Percentiles rank a stretch among this genome's conserved stretches.
Evolutionary conservation across 2,888 invertebrate genomes (phyloP).

Genomic region (Spialia ferax): DNA sequence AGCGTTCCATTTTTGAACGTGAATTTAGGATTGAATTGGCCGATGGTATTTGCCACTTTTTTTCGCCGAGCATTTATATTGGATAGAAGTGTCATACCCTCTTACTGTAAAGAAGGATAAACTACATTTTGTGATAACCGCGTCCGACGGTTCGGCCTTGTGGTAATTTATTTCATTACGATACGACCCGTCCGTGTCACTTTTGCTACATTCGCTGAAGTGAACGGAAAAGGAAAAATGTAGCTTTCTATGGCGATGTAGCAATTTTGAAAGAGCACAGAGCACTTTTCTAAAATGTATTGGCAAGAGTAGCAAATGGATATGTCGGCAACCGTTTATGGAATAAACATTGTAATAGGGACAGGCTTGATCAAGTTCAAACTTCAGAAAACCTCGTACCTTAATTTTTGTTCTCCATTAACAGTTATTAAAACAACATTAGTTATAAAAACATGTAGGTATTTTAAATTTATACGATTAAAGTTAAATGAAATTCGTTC

Average conservation of each 20-base stretch:
- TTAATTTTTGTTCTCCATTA: too few relatives aligned
- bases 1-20: too few relatives aligned
- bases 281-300: neutral
- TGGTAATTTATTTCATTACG: conserved; percentile 35
- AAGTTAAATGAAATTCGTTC: too few relatives aligned
- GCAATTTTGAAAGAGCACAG: neutral
- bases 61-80: conserved; percentile 17
- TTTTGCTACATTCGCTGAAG: conserved; percentile 20
- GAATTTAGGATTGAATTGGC: too few relatives aligned
- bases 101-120: conserved; percentile 35
- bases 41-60: neutral
- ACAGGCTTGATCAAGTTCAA: too few relatives aligned
- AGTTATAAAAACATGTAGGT: too few relatives aligned
- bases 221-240: conserved; percentile 16
- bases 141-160: conserved; percentile 8
- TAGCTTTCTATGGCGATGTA: neutral
- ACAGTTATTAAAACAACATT: too few relatives aligned
- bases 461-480: too few relatives aligned
- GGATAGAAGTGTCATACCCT: conserved; percentile 33
- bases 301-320: neutral
- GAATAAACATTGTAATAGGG: too few relatives aligned
- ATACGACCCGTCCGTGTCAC: conserved; percentile 21
- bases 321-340: neutral
- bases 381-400: too few relatives aligned
- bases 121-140: conserved; percentile 35